These are phyloP conservation scores for Rhizoglyphus robini DNA, from an alignment of 1,140 invertebrate species.

Conservation along the genomic window DNA sequence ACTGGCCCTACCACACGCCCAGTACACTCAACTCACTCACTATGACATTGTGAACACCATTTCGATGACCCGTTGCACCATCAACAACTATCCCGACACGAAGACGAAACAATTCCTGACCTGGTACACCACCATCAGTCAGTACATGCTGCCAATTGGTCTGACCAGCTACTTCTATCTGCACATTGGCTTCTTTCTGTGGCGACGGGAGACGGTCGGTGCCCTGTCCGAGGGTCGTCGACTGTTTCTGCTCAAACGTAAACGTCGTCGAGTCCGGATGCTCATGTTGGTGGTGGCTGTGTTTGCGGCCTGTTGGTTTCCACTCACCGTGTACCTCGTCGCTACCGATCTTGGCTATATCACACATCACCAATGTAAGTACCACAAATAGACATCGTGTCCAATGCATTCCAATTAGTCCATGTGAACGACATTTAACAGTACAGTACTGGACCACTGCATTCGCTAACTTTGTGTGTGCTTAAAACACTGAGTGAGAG, in stretches of 20 bases:
- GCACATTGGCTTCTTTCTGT: slow-evolving; percentile 33
- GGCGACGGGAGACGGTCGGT: slow-evolving; percentile 27
- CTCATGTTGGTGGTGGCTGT: slow-evolving; percentile 9
- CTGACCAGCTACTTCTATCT: slow-evolving; percentile 37
- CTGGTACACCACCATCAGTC: slow-evolving; percentile 36
- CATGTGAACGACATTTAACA: too few species aligned
- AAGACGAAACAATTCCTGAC: slow-evolving; percentile 29
- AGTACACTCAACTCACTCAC: slow-evolving; percentile 45
- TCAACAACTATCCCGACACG: neutral
- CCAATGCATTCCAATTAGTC: neutral
- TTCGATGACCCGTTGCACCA: neutral
- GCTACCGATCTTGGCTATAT: slow-evolving; percentile 43
- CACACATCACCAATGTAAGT: neutral
- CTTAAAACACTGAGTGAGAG: neutral
- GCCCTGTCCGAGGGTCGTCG: slow-evolving; percentile 30
- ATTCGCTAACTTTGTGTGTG: neutral
- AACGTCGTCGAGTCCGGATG: neutral
- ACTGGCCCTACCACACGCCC: slow-evolving; percentile 77
- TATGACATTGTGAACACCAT: neutral
- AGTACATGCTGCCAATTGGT: slow-evolving; percentile 40
- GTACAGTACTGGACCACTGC: too few species aligned
- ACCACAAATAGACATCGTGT: neutral
- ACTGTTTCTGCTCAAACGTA: slow-evolving; percentile 24
- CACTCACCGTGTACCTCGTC: slow-evolving; percentile 34
- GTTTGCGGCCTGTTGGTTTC: slow-evolving; percentile 16